These are phyloP conservation scores for Adoxophyes honmai DNA, from an alignment of 1,140 invertebrate species.

Conservation along the genomic window DNA sequence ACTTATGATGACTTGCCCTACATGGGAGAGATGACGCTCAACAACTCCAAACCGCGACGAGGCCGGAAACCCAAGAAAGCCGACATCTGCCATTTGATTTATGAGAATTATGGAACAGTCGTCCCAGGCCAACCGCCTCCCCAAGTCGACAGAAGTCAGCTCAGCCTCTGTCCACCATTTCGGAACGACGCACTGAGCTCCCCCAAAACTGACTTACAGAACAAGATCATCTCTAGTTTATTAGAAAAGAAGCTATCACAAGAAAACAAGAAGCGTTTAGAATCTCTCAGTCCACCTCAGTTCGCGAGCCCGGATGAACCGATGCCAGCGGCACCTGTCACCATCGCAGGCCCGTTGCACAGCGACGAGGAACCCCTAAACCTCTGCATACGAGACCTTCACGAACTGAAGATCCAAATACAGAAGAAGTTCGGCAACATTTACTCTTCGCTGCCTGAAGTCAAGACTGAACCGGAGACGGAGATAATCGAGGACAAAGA, in stretches of 20 bases:
- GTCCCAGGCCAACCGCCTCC: slow-evolving; percentile 83
- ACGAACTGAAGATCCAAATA: slow-evolving; percentile 81
- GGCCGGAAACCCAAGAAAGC: slow-evolving; percentile 93
- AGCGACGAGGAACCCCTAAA: slow-evolving; percentile 88
- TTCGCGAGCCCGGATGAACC: slow-evolving; percentile 54
- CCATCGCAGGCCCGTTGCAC: slow-evolving; percentile 52
- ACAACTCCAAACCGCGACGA: slow-evolving; percentile 89
- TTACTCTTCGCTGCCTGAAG: slow-evolving; percentile 71
- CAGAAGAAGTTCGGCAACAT: slow-evolving; percentile 80
- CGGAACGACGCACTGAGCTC: slow-evolving; percentile 29
- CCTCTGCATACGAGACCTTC: slow-evolving; percentile 86
- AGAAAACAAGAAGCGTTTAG: slow-evolving; percentile 75
- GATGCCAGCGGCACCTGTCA: slow-evolving; percentile 53
- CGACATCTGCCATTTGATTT: slow-evolving; percentile 93
- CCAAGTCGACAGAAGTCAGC: slow-evolving; percentile 38
- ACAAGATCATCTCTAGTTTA: slow-evolving; percentile 82
- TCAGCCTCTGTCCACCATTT: slow-evolving; percentile 31
- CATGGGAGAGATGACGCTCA: slow-evolving; percentile 93
- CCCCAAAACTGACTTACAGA: slow-evolving; percentile 81
- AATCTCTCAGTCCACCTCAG: slow-evolving; percentile 43
- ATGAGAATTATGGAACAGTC: slow-evolving; percentile 93
- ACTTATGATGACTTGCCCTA: slow-evolving; percentile 91
- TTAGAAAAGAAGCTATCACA: slow-evolving; percentile 83
- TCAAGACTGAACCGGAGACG: slow-evolving; percentile 73
- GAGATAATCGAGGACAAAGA: slow-evolving; percentile 79